Conservation (phyloP, 2,888 invertebrate species). For the Stenichneumon culpator region DNA sequence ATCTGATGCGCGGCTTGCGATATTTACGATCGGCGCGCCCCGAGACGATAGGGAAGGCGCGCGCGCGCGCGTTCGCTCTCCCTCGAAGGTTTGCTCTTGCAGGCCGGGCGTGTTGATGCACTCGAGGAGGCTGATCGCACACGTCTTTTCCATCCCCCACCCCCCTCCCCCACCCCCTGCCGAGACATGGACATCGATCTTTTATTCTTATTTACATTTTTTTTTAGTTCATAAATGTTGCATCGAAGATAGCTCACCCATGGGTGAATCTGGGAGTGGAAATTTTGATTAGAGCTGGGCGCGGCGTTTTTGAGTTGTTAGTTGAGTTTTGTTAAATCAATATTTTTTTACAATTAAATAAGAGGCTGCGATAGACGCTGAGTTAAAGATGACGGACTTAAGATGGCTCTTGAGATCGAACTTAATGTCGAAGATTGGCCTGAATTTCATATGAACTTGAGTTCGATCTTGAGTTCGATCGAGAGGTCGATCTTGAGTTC, state of each 20-base stretch:
- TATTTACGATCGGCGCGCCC: conserved; percentile 78
- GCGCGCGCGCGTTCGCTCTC: conserved; percentile 26
- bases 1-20: conserved; percentile 77
- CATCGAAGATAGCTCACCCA: background rate
- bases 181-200: conserved; percentile 1
- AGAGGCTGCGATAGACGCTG: background rate
- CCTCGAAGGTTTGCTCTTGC: conserved; percentile 29
- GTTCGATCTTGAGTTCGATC: too few relatives aligned
- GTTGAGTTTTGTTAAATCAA: background rate
- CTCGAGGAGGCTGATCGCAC: conserved; percentile 17
- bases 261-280: background rate
- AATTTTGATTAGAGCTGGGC: conserved; percentile 9
- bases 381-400: too few relatives aligned
- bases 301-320: too few relatives aligned
- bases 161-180: background rate
- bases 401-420: too few relatives aligned
- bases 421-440: too few relatives aligned
- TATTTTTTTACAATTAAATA: background rate
- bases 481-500: too few relatives aligned
- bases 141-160: conserved; percentile 4
- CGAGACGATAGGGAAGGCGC: conserved; percentile 50
- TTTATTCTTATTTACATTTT: background rate
- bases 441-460: too few relatives aligned
- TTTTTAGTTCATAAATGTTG: background rate
- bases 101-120: conserved; percentile 37